Evolutionary conservation across 2,113 vertebrate genomes (phyloP), one percentile per base, ranked within the genome.

Genomic region (Suricata suricatta): DNA sequence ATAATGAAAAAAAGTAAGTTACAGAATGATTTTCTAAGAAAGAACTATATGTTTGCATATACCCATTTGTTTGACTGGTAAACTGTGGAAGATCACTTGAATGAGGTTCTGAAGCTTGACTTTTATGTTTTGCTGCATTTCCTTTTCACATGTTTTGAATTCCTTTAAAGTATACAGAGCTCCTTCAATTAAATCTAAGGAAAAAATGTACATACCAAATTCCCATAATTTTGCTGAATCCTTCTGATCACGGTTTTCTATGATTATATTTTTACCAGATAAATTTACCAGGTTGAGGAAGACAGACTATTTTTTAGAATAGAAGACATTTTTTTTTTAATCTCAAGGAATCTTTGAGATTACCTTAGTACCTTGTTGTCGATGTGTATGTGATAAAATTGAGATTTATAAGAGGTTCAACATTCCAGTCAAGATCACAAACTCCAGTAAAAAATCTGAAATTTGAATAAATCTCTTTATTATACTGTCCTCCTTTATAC

Each of bases 61-160:
- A 92, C 95, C 98, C 97, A 98, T 96, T 98, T 96, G 31, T 41
- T 97, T 96, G 96, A 97, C 64, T 88, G 96, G 66, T 91, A 97
- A 96, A 96, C 84, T 97, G 84, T 85, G 85, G 89, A 76, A 86
- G 15, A 85, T 84, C 19, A 74, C 31, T 57, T 76, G 14, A 60
- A 31, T 64, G 66, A 8, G 1, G 15, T 50, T 88, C 66, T 84
- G 63, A 69, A 95, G 3, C 33, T 66, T 90, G 44, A 31, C 19
- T 92, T 95, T 87, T 5, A 84, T 38, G 79, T 71, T 83, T 23
- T 79, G 1, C 4, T 31, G 0, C 38, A 44, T 85, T 92, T 84
- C 11, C 0, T 90, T 85, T 95, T 44, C 77, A 7, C 0, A 4
- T 38, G 13, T 57, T 79, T 29, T 86, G 11, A 50, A 69, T 63